Base-by-base conservation (phyloP, 2,113 vertebrate species). In the Calyptomena viridis region DNA sequence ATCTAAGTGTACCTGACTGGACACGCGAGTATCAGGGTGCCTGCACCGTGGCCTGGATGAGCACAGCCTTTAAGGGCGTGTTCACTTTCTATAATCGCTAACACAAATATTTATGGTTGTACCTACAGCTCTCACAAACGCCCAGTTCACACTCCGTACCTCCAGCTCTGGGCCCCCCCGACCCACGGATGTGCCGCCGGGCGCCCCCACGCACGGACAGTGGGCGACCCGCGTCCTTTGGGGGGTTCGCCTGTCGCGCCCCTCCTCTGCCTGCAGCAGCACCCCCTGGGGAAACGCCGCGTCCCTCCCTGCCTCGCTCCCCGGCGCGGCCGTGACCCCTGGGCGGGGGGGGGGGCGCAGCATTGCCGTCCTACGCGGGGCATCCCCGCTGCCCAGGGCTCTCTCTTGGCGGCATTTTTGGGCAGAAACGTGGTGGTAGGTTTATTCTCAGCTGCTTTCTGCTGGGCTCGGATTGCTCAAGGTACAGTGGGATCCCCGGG, bases 201-300 rank as follows among this genome's bases (percentile, higher is more conserved):
- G 22, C 16, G 1, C 22, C 35, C 56, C 66, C 76, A 14, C 10
- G 13, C 8, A 8, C 1, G 58, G 64, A 40, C 28, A 8, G 50
- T 1, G 15, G 27, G 64, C 1, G 20, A 14, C n/a, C 5, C 22
- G 1, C 5, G 5, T 1, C 7, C 5, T 39, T 20, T 4, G 13
- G 9, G 35, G n/a, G 6, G 11, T 35, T 25, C 21, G 0, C 13
- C 30, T 6, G 35, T 18, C 14, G 6, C 8, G 0, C 8, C 59
- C 16, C 28, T 15, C 39, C 82, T 3, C 25, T 5, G 31, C 12
- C 37, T 30, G 8, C 52, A 20, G 53, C 35, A 33, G 35, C 35
- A n/a, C 33, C 2, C 35, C 35, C 47, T 2, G 5, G 59, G 31
- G 6, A 49, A n/a, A 14, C 9, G 4, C 60, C 27, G 28, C 9